Percentiles rank a stretch among this genome's conserved stretches.
Conservation (phyloP, 1,140 invertebrate genomes). For the Lineus longissimus region DNA sequence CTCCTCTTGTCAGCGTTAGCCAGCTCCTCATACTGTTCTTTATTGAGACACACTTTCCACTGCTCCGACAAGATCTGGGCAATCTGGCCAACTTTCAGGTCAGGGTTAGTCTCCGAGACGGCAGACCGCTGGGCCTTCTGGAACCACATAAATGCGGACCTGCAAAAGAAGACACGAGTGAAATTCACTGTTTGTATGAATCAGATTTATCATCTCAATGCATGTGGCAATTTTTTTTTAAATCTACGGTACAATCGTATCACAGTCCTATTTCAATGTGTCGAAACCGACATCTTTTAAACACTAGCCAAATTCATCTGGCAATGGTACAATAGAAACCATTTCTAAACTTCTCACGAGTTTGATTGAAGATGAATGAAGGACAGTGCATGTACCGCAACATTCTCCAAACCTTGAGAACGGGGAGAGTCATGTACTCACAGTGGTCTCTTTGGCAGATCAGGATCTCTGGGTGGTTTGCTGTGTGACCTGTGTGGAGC, state of each 20-base stretch:
- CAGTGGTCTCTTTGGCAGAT: background rate
- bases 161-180: conserved; percentile 52
- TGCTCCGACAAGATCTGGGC: conserved; percentile 94
- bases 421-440: too few species aligned
- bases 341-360: too few species aligned
- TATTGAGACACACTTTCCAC: conserved; percentile 83
- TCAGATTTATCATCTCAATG: background rate
- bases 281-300: too few species aligned
- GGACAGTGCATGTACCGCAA: too few species aligned
- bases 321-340: too few species aligned
- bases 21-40: conserved; percentile 86
- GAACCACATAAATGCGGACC: conserved; percentile 99
- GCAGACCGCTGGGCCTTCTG: conserved; percentile 94
- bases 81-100: conserved; percentile 93
- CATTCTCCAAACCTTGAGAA: too few species aligned
- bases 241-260: background rate
- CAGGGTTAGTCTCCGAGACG: conserved; percentile 87
- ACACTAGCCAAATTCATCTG: too few species aligned
- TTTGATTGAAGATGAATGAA: too few species aligned
- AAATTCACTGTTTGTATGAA: conserved; percentile 1
- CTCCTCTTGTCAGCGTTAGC: conserved; percentile 91
- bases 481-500: too few species aligned
- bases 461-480: too few species aligned
- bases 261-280: background rate
- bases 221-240: background rate